phyloP scores from a whole-genome alignment of 1,140 invertebrate species.

The Contarinia nasturtii region DNA sequence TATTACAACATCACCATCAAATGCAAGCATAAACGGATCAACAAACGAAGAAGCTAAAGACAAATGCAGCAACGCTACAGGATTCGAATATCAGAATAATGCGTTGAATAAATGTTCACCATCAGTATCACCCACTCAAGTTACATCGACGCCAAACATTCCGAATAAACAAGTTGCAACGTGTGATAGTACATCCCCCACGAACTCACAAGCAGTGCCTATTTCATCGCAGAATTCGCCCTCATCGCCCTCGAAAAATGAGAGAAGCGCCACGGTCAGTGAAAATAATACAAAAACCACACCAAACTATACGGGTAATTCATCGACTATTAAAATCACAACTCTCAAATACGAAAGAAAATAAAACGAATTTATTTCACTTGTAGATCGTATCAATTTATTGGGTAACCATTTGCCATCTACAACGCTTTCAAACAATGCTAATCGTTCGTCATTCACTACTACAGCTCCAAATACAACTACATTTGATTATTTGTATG shows the following conservation, averaged over 20 bases:
- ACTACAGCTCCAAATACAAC: constrained; percentile 30
- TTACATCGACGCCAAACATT: too few relatives aligned
- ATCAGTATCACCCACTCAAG: too few relatives aligned
- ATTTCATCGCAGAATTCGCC: constrained; percentile 3
- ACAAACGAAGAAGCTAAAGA: background rate
- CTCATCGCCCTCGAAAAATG: constrained; percentile 2
- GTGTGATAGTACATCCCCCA: too few relatives aligned
- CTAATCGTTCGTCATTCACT: constrained; percentile 6
- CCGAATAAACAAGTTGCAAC: too few relatives aligned
- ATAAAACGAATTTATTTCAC: background rate
- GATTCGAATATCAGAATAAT: constrained; percentile 1
- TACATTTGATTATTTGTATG: constrained; percentile 71
- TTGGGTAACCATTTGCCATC: background rate
- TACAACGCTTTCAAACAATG: background rate
- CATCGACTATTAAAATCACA: background rate
- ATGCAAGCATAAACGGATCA: too few relatives aligned
- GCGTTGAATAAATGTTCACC: too few relatives aligned
- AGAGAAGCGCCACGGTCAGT: constrained; percentile 2
- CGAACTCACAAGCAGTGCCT: too few relatives aligned
- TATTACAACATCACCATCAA: constrained; percentile 18
- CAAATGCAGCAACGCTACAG: background rate
- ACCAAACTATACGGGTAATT: constrained; percentile 1
- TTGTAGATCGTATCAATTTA: too few relatives aligned
- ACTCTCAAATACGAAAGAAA: background rate
- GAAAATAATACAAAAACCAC: constrained; percentile 1